phyloP scores from a whole-genome alignment of 2,888 invertebrate genomes.

The Drosophila cognata region DNA sequence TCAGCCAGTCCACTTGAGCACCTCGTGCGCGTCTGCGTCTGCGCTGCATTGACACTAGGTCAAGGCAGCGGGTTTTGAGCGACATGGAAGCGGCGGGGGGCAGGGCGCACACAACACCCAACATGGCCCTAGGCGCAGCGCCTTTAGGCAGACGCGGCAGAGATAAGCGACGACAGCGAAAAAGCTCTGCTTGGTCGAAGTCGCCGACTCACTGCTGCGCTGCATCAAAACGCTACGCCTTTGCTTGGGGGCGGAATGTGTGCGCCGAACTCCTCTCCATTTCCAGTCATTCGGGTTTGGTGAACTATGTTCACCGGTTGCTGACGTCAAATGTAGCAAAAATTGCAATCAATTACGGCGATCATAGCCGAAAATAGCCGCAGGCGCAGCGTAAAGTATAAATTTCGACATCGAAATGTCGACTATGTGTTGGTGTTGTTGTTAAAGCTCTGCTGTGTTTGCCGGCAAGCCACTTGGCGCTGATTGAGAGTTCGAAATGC shows the following conservation, averaged over 20 bases:
- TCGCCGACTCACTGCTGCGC: slow-evolving; percentile 3
- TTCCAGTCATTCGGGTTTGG: slow-evolving; percentile 17
- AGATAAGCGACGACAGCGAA: slow-evolving; percentile 14
- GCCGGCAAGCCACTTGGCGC: slow-evolving; percentile 51
- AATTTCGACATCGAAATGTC: slow-evolving; percentile 16
- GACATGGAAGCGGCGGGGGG: slow-evolving; percentile 1
- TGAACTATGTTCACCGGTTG: slow-evolving; percentile 22
- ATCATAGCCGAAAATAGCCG: slow-evolving; percentile 49
- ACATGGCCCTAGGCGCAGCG: slow-evolving; percentile 22
- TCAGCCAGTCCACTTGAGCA: slow-evolving; percentile 10
- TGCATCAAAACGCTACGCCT: slow-evolving; percentile 10
- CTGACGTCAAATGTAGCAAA: not conserved
- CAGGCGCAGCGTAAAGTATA: slow-evolving; percentile 39
- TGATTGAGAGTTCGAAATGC: slow-evolving; percentile 29
- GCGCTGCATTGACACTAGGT: slow-evolving; percentile 47
- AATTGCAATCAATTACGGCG: slow-evolving; percentile 44
- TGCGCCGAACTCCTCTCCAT: slow-evolving; percentile 13
- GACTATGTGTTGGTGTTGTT: slow-evolving; percentile 2
- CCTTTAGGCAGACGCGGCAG: slow-evolving; percentile 5
- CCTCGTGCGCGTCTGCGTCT: slow-evolving; percentile 21
- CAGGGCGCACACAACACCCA: slow-evolving; percentile 48
- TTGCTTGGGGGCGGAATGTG: slow-evolving; percentile 48
- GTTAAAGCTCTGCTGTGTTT: slow-evolving; percentile 51
- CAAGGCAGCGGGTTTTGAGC: slow-evolving; percentile 66
- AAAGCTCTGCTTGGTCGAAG: not conserved